Evolutionary conservation across 64 coral and sea anemone genomes (phyloP).

Genomic region (Pocillopora damicornis): DNA sequence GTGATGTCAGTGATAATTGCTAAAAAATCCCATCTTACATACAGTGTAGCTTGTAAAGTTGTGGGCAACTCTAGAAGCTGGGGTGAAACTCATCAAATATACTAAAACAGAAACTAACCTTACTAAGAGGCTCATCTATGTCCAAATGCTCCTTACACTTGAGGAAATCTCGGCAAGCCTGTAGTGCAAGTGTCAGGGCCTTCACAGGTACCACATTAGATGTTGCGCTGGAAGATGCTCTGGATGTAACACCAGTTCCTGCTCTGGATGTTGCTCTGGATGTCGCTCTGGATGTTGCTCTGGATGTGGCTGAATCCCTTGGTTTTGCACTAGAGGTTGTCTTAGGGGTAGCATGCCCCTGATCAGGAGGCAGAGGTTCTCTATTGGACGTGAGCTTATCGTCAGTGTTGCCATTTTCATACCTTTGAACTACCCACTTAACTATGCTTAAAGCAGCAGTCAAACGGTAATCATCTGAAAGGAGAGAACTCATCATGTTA

Average conservation of each 20-base stretch:
- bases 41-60: not conserved
- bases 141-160: slow-evolving; percentile 69
- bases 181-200: slow-evolving; percentile 60
- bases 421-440: slow-evolving; percentile 67
- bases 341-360: not conserved
- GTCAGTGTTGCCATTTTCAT: slow-evolving; percentile 42
- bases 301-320: not conserved
- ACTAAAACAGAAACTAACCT: slow-evolving; percentile 42
- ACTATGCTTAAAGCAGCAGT: slow-evolving; percentile 76
- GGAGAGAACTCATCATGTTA: not conserved
- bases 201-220: slow-evolving; percentile 63
- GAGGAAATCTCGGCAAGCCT: slow-evolving; percentile 69
- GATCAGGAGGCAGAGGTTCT: not conserved
- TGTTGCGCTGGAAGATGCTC: not conserved
- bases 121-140: slow-evolving; percentile 64
- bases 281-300: not conserved
- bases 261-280: slow-evolving; percentile 21
- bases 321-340: not conserved
- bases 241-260: not conserved
- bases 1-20: not conserved
- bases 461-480: slow-evolving; percentile 84
- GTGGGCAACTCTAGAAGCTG: not conserved
- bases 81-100: not conserved
- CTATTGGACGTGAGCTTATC: slow-evolving; percentile 15
- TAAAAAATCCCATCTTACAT: not conserved